A percentile compares a stretch with the other conserved stretches of the same genome.
phyloP scores from a whole-genome alignment of 2,888 invertebrate species.

The Andrena bicolor region DNA sequence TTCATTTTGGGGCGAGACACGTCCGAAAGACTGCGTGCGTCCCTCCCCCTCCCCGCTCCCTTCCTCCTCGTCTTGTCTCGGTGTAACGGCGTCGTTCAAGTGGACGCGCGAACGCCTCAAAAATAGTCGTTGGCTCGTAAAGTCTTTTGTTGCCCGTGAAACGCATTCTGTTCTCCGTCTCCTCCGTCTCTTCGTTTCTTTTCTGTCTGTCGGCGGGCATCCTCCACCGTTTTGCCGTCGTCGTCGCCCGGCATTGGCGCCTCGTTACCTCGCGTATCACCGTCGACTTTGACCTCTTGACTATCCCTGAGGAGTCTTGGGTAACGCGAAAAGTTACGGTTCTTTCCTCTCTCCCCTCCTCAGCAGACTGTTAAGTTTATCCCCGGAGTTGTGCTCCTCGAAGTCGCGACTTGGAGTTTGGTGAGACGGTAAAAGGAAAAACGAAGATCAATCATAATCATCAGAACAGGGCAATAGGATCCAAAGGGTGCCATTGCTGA shows the following conservation, averaged over 20 bases:
- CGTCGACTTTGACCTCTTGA: constrained; percentile 52
- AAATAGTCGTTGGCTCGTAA: constrained; percentile 76
- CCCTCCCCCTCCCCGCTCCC: neutral
- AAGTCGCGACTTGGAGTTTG: neutral
- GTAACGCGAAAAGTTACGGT: neutral
- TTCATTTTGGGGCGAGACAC: constrained; percentile 55
- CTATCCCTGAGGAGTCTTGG: neutral
- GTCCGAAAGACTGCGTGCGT: constrained; percentile 37
- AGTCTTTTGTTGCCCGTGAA: constrained; percentile 70
- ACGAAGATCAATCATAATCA: too few species aligned
- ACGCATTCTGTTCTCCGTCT: constrained; percentile 59
- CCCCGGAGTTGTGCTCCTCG: too few species aligned
- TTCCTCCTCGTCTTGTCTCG: constrained; percentile 37
- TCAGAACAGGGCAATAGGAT: too few species aligned
- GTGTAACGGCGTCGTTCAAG: constrained; percentile 67
- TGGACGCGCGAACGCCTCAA: constrained; percentile 68
- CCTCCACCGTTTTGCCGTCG: constrained; percentile 28
- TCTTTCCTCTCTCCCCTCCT: neutral
- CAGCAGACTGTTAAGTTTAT: neutral
- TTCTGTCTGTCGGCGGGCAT: constrained; percentile 46
- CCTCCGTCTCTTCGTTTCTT: constrained; percentile 54
- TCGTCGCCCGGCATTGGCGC: constrained; percentile 44
- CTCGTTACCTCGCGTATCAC: constrained; percentile 27
- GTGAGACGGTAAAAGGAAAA: too few species aligned
- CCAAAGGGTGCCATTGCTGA: neutral